These are phyloP conservation scores for Cactoblastis cactorum DNA, from an alignment of 2,888 invertebrate genomes.

Conservation along the genomic window DNA sequence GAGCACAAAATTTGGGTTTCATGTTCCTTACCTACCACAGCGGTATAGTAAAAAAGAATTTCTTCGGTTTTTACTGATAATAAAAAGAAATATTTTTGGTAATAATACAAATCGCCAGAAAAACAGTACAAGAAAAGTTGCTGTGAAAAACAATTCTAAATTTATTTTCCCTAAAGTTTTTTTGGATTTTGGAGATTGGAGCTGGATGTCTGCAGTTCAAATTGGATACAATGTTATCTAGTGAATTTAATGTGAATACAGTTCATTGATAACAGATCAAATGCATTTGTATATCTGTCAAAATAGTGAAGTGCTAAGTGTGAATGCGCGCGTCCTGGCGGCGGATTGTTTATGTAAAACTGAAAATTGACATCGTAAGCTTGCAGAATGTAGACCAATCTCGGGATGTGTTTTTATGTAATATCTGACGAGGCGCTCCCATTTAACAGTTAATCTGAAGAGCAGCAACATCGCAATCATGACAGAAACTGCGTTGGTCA, in stretches of 20 bases:
- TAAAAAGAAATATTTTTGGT: background rate
- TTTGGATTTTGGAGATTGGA: conserved; percentile 36
- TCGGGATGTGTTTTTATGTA: conserved; percentile 21
- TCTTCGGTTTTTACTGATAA: conserved; percentile 23
- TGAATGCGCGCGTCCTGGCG: conserved; percentile 42
- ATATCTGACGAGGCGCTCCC: conserved; percentile 12
- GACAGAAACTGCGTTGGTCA: conserved; percentile 54
- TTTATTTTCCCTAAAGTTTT: conserved; percentile 29
- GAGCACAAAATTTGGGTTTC: conserved; percentile 78
- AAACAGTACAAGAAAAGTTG: background rate
- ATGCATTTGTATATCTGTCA: conserved; percentile 50
- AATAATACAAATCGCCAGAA: background rate
- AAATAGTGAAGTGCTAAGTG: conserved; percentile 52
- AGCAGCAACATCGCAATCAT: conserved; percentile 37
- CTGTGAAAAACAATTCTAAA: background rate
- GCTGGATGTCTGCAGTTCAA: conserved; percentile 10
- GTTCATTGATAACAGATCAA: conserved; percentile 22
- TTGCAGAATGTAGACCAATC: conserved; percentile 61
- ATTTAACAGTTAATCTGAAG: conserved; percentile 17
- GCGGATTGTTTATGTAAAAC: conserved; percentile 58
- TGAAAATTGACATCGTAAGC: conserved; percentile 38
- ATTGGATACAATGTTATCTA: background rate
- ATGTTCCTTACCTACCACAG: conserved; percentile 62
- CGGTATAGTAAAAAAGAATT: conserved; percentile 48
- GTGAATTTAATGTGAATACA: background rate